Percentiles rank a stretch among this genome's conserved stretches.
phyloP scores from a whole-genome alignment of 2,888 invertebrate species.

The Ennomos erosarius region DNA sequence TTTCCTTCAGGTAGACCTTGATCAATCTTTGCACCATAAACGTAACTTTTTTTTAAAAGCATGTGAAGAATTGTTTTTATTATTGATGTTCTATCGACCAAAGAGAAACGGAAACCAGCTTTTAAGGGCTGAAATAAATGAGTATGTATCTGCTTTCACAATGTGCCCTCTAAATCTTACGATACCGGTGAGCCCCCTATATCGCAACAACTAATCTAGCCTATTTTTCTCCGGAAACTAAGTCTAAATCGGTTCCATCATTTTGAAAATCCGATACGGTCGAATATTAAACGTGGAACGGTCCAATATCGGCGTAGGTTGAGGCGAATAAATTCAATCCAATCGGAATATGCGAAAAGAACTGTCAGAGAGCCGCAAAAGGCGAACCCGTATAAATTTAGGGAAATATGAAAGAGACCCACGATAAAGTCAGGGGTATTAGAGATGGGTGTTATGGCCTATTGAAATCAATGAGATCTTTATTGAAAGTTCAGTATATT shows the following conservation, averaged over 20 bases:
- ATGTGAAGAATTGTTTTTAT: no score
- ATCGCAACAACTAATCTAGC: constrained; percentile 19
- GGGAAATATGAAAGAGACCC: constrained; percentile 67
- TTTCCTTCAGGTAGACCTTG: no score
- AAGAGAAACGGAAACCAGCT: no score
- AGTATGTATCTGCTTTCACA: no score
- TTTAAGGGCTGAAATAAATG: no score
- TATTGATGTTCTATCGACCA: no score
- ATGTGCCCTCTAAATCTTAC: constrained; percentile 11
- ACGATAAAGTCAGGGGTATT: constrained; percentile 73
- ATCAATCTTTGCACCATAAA: no score
- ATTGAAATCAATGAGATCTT: constrained; percentile 79
- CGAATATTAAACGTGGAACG: constrained; percentile 48
- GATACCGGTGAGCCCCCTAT: constrained; percentile 1
- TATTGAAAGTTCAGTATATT: constrained; percentile 73
- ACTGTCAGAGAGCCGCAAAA: constrained; percentile 68
- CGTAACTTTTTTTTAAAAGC: no score
- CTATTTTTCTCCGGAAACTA: constrained; percentile 32
- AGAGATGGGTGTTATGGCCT: constrained; percentile 68
- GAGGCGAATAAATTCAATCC: constrained; percentile 65
- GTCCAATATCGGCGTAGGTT: constrained; percentile 53
- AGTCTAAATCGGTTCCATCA: constrained; percentile 34
- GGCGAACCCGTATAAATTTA: constrained; percentile 71
- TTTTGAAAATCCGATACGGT: constrained; percentile 40
- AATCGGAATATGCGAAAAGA: constrained; percentile 65